Evolutionary conservation across 1,140 invertebrate species (phyloP).

Genomic region (Lysiphlebus fabarum): DNA sequence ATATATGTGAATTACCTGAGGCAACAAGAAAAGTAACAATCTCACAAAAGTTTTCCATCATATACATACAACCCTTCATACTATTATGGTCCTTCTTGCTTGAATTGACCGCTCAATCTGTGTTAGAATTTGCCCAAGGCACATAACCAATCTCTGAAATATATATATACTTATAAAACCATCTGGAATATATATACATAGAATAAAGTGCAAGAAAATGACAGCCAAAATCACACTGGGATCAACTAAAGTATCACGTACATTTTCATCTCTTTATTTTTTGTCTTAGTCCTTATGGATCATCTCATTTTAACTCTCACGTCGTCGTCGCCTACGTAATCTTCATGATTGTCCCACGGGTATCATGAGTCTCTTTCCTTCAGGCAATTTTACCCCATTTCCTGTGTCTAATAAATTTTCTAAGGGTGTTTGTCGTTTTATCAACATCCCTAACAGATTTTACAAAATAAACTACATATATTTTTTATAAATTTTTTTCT

Average conservation of each 20-base stretch:
- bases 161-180: not conserved
- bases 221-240: constrained; percentile 1
- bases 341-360: constrained; percentile 17
- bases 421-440: no score
- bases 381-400: not conserved
- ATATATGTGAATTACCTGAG: no score
- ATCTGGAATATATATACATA: no score
- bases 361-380: constrained; percentile 7
- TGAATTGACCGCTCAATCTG: constrained; percentile 14
- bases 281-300: not conserved
- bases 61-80: no score
- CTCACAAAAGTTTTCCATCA: no score
- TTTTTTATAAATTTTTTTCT: no score
- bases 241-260: constrained; percentile 11
- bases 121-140: not conserved
- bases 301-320: constrained; percentile 1
- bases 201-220: not conserved
- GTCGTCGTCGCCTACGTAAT: constrained; percentile 17
- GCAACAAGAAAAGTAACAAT: no score
- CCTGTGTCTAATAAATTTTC: no score
- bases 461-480: no score
- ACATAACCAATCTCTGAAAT: constrained; percentile 1
- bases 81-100: no score
- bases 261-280: not conserved
- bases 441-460: no score